Evolutionary conservation across 2,888 invertebrate species (phyloP), one percentile per base, ranked within the genome.

Genomic region (Muschampia plurimacula): DNA sequence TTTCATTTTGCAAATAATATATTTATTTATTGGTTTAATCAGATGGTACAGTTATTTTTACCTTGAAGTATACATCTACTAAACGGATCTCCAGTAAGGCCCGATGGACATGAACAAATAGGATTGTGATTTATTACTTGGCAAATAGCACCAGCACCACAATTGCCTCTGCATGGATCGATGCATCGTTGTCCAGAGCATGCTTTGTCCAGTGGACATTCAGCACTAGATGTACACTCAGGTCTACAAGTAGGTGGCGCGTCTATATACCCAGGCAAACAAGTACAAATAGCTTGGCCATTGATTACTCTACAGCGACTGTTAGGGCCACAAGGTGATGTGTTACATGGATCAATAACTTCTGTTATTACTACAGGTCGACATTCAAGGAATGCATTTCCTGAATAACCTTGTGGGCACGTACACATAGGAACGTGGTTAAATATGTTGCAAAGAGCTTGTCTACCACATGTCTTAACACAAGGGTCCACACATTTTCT

Each of bases 401-500:
- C 97, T 74, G 95, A 90, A 85, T 95, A 96, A 72, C 96, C 96
- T 75, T 85, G 86, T 41, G 95, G 95, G 85, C 96, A 96, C 72
- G 91, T 93, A 79, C 96, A 96, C 88, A 95, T 94, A 0, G 96
- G 95, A 60, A 95, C 87, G 81, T 96, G 95, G 81, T 95, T 95
- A 68, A 96, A 95, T 1, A 97, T 96, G 72, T 95, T 95, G 82
- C 98, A 98, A 64, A 96, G 86, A 4, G 98, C 97, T 80, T 96
- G 96, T 75, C 91, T 89, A 0, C 97, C 98, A 84, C 98, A 98
- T 39, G 96, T 96, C 79, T 96, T 96, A 10, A 96, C 91, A 82
- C 98, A 98, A 44, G 98, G 97, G 88, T 98, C 96, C 62, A 94
- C 84, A 82, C 98, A 98, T 90, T 97, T 97, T 82, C 96, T 96